These are phyloP conservation scores for Eriosoma lanigerum DNA, from an alignment of 1,140 invertebrate genomes.

Conservation along the genomic window DNA sequence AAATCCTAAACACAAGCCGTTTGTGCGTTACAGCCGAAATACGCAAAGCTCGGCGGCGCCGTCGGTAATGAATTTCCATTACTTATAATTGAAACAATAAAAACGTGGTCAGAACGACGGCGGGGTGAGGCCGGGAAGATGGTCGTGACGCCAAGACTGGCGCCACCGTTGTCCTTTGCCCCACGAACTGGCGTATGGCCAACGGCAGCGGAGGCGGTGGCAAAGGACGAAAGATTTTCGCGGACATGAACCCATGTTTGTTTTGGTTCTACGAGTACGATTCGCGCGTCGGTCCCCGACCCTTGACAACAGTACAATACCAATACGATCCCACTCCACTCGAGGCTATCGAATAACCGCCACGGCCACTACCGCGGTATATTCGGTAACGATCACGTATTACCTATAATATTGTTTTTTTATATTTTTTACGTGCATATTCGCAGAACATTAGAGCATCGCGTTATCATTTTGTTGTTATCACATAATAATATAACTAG, in stretches of 20 bases:
- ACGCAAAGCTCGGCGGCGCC: neutral
- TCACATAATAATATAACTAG: no score
- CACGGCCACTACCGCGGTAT: no score
- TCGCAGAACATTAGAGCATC: no score
- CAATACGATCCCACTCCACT: no score
- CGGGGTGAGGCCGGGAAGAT: neutral
- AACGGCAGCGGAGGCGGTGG: constrained; percentile 2
- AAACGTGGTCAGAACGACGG: neutral
- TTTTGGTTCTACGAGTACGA: neutral
- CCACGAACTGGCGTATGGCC: constrained; percentile 32
- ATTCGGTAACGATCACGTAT: no score
- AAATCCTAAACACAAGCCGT: no score
- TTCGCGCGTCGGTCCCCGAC: neutral
- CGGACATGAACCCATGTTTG: neutral
- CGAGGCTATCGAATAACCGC: no score
- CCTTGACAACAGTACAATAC: no score
- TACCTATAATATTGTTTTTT: no score
- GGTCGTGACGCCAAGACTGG: constrained; percentile 13
- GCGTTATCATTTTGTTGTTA: no score
- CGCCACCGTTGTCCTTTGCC: constrained; percentile 31
- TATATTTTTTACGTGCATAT: no score
- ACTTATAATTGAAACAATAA: constrained; percentile 50
- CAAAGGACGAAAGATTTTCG: neutral
- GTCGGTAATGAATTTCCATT: constrained; percentile 50
- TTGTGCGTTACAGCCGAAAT: neutral